Base-by-base conservation (phyloP, 2,888 invertebrate species). In the Acleris sparsana region DNA sequence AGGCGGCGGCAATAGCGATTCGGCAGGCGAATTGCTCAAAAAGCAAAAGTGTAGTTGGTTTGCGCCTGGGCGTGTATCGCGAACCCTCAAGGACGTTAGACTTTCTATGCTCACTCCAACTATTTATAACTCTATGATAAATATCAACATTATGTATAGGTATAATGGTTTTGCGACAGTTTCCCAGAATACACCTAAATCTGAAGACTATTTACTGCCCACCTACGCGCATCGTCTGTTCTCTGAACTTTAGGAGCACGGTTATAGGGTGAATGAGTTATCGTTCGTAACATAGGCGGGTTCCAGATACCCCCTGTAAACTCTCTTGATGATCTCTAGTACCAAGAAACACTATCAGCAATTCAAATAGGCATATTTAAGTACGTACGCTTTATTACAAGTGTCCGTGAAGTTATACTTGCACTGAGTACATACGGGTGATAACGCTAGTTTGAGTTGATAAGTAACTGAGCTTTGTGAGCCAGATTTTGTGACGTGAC, bases 31-130 rank as follows among this genome's bases (percentile, higher is more conserved):
- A 49, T 11, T 18, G 49, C 25, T 25, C 17, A 20, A 25, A 65
- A 65, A 60, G 65, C 60, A 65, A 65, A 44, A 60, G 65, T 65
- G 53, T 58, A 44, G 48, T 53, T 48, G n/a, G 46, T 20, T 20
- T n/a, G 16, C 56, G 48, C 60, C 60, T 60, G 65, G 60, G 65
- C 51, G 65, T n/a, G n/a, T 17, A 55, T n/a, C 33, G 53, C 52
- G 25, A 22, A 60, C 20, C 55, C 55, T 13, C 65, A 65, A 65
- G 65, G 65, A 65, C 64, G 60, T 55, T 33, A 46, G 51, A 49
- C 49, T 33, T 65, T 55, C 55, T 25, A 46, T 39, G 52, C 29
- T 49, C 39, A 44, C 49, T 13, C 13, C 39, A 39, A 0, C 39
- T 39, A 39, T 11, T 39, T 39, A 39, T 39, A 39, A 39, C 39